Evolutionary conservation across 2,888 invertebrate species (phyloP).

Genomic region (Tryphoninae sp.): DNA sequence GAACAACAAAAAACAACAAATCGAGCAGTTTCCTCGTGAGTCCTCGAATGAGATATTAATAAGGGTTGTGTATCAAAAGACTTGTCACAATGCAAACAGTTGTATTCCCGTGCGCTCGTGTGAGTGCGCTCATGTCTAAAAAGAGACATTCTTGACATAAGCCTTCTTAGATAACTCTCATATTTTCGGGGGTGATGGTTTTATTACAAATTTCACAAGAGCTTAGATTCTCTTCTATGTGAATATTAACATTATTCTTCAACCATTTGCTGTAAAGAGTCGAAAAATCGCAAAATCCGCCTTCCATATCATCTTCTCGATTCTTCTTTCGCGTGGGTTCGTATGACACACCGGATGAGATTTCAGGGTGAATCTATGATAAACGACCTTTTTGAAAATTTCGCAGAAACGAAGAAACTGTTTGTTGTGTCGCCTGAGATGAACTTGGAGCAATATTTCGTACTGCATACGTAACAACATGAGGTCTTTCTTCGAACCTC

Average conservation of each 20-base stretch:
- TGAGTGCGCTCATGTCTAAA: background rate
- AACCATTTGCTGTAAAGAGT: conserved; percentile 38
- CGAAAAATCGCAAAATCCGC: conserved; percentile 51
- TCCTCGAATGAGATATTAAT: background rate
- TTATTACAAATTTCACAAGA: background rate
- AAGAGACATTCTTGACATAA: background rate
- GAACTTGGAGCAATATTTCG: conserved; percentile 69
- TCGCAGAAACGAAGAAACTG: conserved; percentile 78
- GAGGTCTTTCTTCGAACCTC: conserved; percentile 41
- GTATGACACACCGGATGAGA: conserved; percentile 78
- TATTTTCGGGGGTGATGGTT: background rate
- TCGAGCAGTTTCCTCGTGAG: background rate
- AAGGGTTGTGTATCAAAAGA: background rate
- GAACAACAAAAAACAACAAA: background rate
- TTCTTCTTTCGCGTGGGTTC: conserved; percentile 71
- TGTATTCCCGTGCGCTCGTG: background rate
- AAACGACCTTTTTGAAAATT: conserved; percentile 81
- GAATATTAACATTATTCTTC: background rate
- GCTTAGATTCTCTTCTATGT: conserved; percentile 6
- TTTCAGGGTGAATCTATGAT: conserved; percentile 79
- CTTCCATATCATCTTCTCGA: conserved; percentile 31
- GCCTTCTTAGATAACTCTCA: conserved; percentile 8
- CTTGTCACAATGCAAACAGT: background rate
- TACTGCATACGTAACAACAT: conserved; percentile 56
- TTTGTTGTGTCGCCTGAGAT: conserved; percentile 81